Base-by-base conservation (phyloP, 2,888 invertebrate species). In the Drosophila mulleri region DNA sequence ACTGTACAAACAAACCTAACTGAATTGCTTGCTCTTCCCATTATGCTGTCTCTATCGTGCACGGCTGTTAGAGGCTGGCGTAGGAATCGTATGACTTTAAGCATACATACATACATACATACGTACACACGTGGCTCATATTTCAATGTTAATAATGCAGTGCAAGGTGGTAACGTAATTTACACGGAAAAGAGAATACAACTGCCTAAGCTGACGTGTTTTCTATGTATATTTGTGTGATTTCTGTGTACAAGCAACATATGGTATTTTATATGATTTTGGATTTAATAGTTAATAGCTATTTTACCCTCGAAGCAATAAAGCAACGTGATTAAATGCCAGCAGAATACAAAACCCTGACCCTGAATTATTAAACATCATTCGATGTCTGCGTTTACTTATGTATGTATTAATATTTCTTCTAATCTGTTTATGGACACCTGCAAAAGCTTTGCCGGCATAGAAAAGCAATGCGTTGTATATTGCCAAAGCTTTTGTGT, bases 1-100 rank as follows among this genome's bases (percentile, higher is more conserved):
- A 44, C 16, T 6, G 18, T 42, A 41, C 42, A 54, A 56, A 74
- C 41, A 74, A 67, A 69, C 32, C 57, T 67, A 67, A 67, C 56
- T 37, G 50, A 58, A 63, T 67, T 77, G 54, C 54, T 61, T 48
- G 39, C 62, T 80, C 71, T 70, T 67, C n/a, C 44, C 44, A 23
- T n/a, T 42, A 59, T 63, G 48, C 48, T 54, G n/a, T 37, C 58
- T 73, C 63, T 56, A 18, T 61, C 60, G 16, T 44, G 48, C 56
- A 53, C 58, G 58, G 14, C 32, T 41, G 45, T 41, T 35, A 53
- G 52, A 45, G 18, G 60, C 58, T 64, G 47, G 26, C 47, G 52
- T 57, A 57, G 59, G 68, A 67, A 89, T 91, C 91, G 91, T 80
- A 90, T 85, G 90, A 91, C 81, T 83, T 81, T 63, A 47, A 67